Conservation (phyloP, 2,113 vertebrate genomes). For the Hippocampus zosterae region DNA sequence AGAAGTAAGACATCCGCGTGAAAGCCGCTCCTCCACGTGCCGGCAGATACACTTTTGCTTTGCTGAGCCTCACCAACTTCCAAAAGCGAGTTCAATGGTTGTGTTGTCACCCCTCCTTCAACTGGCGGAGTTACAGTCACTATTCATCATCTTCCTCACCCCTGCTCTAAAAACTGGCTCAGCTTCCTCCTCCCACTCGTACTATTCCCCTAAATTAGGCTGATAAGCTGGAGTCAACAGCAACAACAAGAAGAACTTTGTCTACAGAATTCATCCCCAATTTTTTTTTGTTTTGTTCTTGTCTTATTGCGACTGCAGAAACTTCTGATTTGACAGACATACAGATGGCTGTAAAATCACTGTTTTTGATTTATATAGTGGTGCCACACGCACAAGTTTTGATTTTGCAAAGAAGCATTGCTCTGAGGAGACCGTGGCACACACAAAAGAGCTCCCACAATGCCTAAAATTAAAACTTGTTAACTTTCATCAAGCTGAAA, state of each 20-base stretch:
- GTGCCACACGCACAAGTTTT: too few species aligned
- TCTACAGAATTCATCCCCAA: conserved; percentile 25
- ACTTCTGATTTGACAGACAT: background rate
- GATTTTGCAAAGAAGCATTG: too few species aligned
- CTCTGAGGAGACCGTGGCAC: too few species aligned
- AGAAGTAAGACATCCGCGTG: conserved; percentile 41
- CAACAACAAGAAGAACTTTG: conserved; percentile 61
- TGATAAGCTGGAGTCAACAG: conserved; percentile 43
- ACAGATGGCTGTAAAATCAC: too few species aligned
- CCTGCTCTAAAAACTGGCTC: conserved; percentile 38
- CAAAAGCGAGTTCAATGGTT: conserved; percentile 36
- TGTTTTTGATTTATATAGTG: too few species aligned
- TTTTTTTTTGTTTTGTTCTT: background rate
- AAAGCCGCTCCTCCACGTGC: conserved; percentile 39
- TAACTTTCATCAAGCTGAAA: too few species aligned
- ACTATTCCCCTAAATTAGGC: conserved; percentile 67
- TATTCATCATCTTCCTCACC: conserved; percentile 64
- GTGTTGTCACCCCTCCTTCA: conserved; percentile 44
- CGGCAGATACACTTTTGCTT: conserved; percentile 19
- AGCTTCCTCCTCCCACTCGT: conserved; percentile 58
- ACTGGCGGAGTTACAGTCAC: conserved; percentile 42
- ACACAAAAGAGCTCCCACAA: too few species aligned
- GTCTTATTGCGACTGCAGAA: background rate
- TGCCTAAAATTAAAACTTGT: too few species aligned
- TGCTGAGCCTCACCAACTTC: conserved; percentile 10